Evolutionary conservation across 2,888 invertebrate species (phyloP).

Genomic region (Eremobia ochroleuca): DNA sequence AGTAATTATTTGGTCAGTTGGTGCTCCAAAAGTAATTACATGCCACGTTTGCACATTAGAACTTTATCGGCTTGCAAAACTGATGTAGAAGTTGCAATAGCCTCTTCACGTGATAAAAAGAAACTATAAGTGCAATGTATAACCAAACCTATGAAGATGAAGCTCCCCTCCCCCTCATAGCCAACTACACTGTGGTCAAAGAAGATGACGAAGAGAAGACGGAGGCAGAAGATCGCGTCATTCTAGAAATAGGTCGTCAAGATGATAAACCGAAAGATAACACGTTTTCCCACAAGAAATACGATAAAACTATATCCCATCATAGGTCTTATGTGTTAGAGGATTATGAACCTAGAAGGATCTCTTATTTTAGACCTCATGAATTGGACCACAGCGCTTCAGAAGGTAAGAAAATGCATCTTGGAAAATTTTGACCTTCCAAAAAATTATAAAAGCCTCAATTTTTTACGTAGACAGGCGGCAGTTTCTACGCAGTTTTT

Average conservation of each 20-base stretch:
- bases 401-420: slow-evolving; percentile 76
- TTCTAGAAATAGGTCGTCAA: slow-evolving; percentile 88
- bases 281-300: slow-evolving; percentile 89
- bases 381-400: slow-evolving; percentile 79
- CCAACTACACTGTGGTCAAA: slow-evolving; percentile 84
- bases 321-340: slow-evolving; percentile 87
- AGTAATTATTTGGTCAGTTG: slow-evolving; percentile 12
- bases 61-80: neutral
- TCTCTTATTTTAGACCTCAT: slow-evolving; percentile 83
- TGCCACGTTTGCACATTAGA: slow-evolving; percentile 33
- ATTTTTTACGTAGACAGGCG: neutral
- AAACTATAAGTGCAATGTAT: slow-evolving; percentile 78
- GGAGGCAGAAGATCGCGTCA: slow-evolving; percentile 84
- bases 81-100: neutral
- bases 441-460: neutral
- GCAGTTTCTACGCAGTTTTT: neutral
- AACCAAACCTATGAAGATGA: slow-evolving; percentile 83
- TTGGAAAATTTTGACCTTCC: neutral
- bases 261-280: slow-evolving; percentile 87
- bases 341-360: slow-evolving; percentile 84
- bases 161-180: slow-evolving; percentile 84
- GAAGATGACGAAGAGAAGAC: slow-evolving; percentile 84
- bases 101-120: neutral
- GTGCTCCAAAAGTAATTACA: neutral
- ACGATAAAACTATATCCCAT: slow-evolving; percentile 89